Conservation (phyloP, 2,797 vertebrate species). For the Sebastes trivittatus region DNA sequence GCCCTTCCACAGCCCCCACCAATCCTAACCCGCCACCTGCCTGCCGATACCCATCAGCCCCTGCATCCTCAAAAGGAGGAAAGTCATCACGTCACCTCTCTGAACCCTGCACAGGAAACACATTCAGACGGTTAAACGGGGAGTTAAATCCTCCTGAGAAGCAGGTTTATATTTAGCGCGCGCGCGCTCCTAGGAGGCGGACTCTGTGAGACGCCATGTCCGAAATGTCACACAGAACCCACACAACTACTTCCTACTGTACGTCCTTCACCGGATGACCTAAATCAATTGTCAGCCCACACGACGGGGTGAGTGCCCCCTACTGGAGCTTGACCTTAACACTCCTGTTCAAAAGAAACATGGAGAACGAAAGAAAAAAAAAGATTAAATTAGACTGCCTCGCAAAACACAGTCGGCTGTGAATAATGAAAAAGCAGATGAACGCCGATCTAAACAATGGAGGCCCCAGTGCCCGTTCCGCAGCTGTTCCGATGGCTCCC, state of each 20-base stretch:
- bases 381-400: slow-evolving; percentile 53
- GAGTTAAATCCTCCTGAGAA: slow-evolving; percentile 52
- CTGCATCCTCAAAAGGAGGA: not conserved
- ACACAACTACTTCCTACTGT: slow-evolving; percentile 22
- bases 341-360: slow-evolving; percentile 32
- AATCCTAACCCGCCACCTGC: not conserved
- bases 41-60: slow-evolving; percentile 32
- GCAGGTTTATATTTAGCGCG: slow-evolving; percentile 54
- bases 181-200: not conserved
- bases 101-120: slow-evolving; percentile 38
- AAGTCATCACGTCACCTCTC: slow-evolving; percentile 15
- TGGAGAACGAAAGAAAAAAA: not conserved
- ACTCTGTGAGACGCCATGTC: slow-evolving; percentile 41
- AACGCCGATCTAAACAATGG: slow-evolving; percentile 59
- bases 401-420: slow-evolving; percentile 44
- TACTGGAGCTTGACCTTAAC: slow-evolving; percentile 77
- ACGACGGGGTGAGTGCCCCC: slow-evolving; percentile 69
- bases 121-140: slow-evolving; percentile 33
- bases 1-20: not conserved
- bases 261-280: slow-evolving; percentile 73
- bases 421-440: slow-evolving; percentile 70
- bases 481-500: slow-evolving; percentile 72
- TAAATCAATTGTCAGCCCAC: slow-evolving; percentile 73
- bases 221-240: slow-evolving; percentile 59
- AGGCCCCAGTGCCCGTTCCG: slow-evolving; percentile 48